These are phyloP conservation scores for Drosophila macrospina DNA, from an alignment of 2,888 invertebrate genomes.

Conservation along the genomic window DNA sequence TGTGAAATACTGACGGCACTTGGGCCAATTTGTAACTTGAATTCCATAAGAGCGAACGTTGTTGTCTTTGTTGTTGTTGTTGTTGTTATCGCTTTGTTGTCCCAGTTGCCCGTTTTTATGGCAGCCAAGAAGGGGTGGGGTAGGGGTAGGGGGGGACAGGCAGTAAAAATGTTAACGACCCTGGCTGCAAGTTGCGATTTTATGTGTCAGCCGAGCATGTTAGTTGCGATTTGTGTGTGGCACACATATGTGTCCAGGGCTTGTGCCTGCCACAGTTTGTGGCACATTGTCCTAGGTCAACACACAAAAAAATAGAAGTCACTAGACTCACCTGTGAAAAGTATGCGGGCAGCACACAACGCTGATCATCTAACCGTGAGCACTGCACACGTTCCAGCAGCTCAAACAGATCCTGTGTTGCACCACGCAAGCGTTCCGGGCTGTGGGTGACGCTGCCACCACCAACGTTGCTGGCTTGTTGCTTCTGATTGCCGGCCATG, in stretches of 20 bases:
- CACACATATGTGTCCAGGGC: too few species aligned
- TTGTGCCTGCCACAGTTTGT: constrained; percentile 25
- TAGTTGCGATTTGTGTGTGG: constrained; percentile 2
- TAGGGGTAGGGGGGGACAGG: background rate
- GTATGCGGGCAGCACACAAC: constrained; percentile 97
- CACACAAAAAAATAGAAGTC: too few species aligned
- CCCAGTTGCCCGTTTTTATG: constrained; percentile 70
- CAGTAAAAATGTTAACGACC: constrained; percentile 57
- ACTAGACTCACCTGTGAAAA: constrained; percentile 94
- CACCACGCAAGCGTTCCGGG: constrained; percentile 86
- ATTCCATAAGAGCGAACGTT: constrained; percentile 22
- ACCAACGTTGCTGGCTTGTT: constrained; percentile 68
- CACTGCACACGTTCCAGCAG: constrained; percentile 97
- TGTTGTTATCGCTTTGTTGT: constrained; percentile 32
- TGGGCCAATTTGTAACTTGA: constrained; percentile 22
- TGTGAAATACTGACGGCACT: constrained; percentile 3
- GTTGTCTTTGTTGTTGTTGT: constrained; percentile 16
- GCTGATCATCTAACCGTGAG: constrained; percentile 97
- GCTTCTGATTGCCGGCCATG: constrained; percentile 75
- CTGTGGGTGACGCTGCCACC: constrained; percentile 81
- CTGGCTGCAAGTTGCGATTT: constrained; percentile 61
- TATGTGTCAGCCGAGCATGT: constrained; percentile 54
- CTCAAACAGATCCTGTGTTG: constrained; percentile 93
- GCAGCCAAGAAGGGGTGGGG: background rate
- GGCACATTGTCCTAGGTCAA: constrained; percentile 59